These are phyloP conservation scores for Tragelaphus strepsiceros DNA, from an alignment of 2,113 vertebrate species.

Conservation along the genomic window DNA sequence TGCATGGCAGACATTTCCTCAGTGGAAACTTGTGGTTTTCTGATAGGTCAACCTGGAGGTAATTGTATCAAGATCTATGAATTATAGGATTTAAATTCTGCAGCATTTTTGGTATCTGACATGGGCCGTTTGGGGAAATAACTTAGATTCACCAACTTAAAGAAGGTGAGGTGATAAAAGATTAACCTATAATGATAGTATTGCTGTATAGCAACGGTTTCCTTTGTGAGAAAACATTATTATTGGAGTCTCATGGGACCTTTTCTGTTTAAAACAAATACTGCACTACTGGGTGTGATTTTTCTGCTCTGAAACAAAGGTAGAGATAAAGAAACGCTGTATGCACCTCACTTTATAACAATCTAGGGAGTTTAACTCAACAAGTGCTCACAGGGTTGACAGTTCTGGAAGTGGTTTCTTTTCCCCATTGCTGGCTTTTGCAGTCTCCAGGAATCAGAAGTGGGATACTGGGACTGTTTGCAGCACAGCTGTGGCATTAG, in stretches of 20 bases:
- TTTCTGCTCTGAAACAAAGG: background rate
- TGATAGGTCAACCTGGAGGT: background rate
- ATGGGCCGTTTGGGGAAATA: background rate
- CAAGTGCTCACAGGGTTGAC: background rate
- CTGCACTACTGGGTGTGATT: background rate
- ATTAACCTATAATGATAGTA: background rate
- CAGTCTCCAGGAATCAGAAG: background rate
- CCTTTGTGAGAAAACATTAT: background rate
- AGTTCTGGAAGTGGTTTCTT: background rate
- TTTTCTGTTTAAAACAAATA: background rate
- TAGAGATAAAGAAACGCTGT: background rate
- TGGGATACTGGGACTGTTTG: background rate
- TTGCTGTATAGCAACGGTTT: background rate
- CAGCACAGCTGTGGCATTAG: background rate
- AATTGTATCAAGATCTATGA: background rate
- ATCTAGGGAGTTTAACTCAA: background rate
- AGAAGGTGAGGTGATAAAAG: background rate
- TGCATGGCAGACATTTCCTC: background rate
- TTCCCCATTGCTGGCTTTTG: background rate
- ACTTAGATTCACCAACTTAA: background rate
- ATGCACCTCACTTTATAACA: background rate
- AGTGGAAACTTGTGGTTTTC: background rate
- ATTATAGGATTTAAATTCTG: background rate
- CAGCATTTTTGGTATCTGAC: background rate
- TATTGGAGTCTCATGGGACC: background rate